Conservation (phyloP, 2,113 vertebrate species). For the Cyprinodon variegatus region DNA sequence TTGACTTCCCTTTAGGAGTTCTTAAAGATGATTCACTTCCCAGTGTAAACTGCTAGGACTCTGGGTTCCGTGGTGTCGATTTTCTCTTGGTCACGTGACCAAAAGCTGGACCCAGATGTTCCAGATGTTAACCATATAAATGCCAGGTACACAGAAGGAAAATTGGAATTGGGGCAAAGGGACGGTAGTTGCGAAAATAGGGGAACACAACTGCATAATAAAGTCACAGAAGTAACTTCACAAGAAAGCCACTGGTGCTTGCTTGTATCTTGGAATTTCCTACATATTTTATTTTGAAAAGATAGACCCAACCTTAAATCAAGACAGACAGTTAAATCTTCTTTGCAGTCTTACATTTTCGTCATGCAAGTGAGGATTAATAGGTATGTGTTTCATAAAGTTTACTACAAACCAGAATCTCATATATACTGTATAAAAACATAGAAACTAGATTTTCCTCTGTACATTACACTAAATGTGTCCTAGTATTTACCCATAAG, state of each 20-base stretch:
- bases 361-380: background rate
- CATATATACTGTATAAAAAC: too few species aligned
- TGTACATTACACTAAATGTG: background rate
- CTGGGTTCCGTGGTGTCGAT: slow-evolving; percentile 15
- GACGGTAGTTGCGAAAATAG: too few species aligned
- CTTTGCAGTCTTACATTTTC: background rate
- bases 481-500: background rate
- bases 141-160: slow-evolving; percentile 15
- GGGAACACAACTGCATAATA: background rate
- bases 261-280: slow-evolving; percentile 13
- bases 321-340: background rate
- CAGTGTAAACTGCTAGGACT: slow-evolving; percentile 2
- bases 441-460: background rate
- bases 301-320: background rate
- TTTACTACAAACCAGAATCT: background rate
- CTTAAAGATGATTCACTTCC: background rate
- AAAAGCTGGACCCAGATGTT: slow-evolving; percentile 64
- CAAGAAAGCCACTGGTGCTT: slow-evolving; percentile 19
- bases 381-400: background rate
- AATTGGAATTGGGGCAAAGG: too few species aligned
- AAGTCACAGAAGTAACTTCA: background rate
- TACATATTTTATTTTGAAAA: slow-evolving; percentile 7
- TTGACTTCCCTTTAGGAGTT: background rate
- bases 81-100: slow-evolving; percentile 59
- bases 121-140: slow-evolving; percentile 66